Base-by-base conservation (phyloP, 1,140 invertebrate species). In the Orussus abietinus region DNA sequence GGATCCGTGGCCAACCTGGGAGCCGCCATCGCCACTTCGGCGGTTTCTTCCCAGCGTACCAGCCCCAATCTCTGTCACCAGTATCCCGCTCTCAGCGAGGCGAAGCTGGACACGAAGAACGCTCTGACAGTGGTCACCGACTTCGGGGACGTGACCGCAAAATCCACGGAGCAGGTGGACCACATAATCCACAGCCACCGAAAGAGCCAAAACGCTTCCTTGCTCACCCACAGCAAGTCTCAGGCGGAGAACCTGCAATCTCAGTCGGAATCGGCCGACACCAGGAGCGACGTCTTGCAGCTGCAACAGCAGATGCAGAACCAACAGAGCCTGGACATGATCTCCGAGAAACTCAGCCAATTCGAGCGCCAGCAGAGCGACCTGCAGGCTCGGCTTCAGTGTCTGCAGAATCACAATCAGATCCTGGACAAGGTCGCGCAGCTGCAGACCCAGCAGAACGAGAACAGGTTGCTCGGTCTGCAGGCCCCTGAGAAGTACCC, bases 121-220 rank as follows among this genome's bases (percentile, higher is more conserved):
- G 44, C 61, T 1, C 34, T 72, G 18, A 66, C 62, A 0, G 57
- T 70, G 2, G 57, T 64, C 2, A 66, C 67, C 0, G 69, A 74
- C 37, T 69, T 72, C 19, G 61, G 52, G 4, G 69, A 69, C 2
- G 44, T 14, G n/a, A 19, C 49, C 0, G 28, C 28, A 4, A 72
- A 70, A 35, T 54, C 64, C 1, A 33, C 55, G 5, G 67, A 72
- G 6, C 66, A 70, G 12, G 50, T 62, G 1, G 69, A 72, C 42
- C 69, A 74, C 21, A 72, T 72, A 20, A 74, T 74, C 19, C 71
- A 74, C 22, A 70, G 67, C 33, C 66, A 71, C 31, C 60, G 64
- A 18, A 70, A 69, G 38, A 71, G 65, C 30, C 66, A 67, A 9
- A 66, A 59, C 13, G 18, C 40, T 5, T 45, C 53, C 39, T 38